Evolutionary conservation across 2,888 invertebrate genomes (phyloP).

Genomic region (Malthinus seriepunctatus): DNA sequence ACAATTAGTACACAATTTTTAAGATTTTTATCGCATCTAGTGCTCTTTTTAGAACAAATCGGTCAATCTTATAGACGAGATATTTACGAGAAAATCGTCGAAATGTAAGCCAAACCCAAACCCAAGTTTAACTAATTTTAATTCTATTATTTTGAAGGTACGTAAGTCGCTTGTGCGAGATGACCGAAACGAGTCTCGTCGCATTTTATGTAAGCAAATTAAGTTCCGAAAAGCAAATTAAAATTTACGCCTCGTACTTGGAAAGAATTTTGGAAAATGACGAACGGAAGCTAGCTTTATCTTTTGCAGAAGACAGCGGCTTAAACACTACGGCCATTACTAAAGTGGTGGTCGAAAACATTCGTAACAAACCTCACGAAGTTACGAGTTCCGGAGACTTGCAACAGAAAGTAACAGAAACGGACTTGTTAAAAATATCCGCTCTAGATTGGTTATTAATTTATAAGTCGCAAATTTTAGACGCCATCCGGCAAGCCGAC

Average conservation of each 20-base stretch:
- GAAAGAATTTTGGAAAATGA: constrained; percentile 67
- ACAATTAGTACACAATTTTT: constrained; percentile 63
- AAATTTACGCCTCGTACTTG: constrained; percentile 70
- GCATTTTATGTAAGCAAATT: constrained; percentile 86
- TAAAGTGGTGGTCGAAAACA: constrained; percentile 81
- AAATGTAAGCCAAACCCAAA: constrained; percentile 58
- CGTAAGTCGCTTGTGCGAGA: constrained; percentile 71
- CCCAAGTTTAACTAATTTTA: neutral
- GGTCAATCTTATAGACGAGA: constrained; percentile 73
- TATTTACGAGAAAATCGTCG: constrained; percentile 74
- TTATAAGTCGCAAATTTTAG: constrained; percentile 75
- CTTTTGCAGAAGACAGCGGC: constrained; percentile 73
- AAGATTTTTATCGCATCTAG: constrained; percentile 83
- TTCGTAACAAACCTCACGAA: constrained; percentile 57
- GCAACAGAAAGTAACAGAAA: constrained; percentile 59
- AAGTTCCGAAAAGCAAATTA: constrained; percentile 62
- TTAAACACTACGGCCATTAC: constrained; percentile 86
- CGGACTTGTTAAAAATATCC: constrained; percentile 73
- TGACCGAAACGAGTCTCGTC: constrained; percentile 76
- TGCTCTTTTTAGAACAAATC: constrained; percentile 79
- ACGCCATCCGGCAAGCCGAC: constrained; percentile 87
- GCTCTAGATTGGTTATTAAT: constrained; percentile 88
- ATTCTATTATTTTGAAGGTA: constrained; percentile 53
- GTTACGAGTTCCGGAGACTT: constrained; percentile 43
- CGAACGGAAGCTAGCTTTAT: constrained; percentile 68